phyloP scores from a whole-genome alignment of 2,113 vertebrate genomes.

The Urocolius indicus region DNA sequence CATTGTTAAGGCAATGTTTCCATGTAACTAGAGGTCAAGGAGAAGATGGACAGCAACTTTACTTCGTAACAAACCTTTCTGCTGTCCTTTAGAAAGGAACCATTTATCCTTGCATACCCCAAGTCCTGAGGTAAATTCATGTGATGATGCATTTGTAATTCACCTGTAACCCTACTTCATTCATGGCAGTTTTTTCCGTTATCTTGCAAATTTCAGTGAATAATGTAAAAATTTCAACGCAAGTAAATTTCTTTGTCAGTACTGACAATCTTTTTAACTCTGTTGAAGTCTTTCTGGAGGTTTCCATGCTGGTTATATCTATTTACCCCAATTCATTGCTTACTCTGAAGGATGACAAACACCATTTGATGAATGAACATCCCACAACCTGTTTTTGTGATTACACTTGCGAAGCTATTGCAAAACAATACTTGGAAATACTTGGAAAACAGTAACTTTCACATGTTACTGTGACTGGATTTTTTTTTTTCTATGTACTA shows the following conservation, averaged over 20 bases:
- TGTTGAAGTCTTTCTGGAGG: neutral
- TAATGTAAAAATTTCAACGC: neutral
- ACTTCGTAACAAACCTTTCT: neutral
- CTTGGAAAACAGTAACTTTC: neutral
- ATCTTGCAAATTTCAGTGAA: neutral
- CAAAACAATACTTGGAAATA: neutral
- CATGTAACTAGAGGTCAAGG: neutral
- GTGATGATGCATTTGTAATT: neutral
- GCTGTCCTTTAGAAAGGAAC: neutral
- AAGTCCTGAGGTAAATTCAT: neutral
- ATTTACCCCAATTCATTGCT: neutral
- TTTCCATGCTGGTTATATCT: neutral
- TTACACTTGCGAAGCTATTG: neutral
- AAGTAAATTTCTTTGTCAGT: neutral
- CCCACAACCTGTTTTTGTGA: neutral
- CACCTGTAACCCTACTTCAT: neutral
- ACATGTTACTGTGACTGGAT: neutral
- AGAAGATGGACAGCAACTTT: neutral
- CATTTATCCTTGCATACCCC: neutral
- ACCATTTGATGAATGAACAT: neutral
- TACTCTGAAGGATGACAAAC: neutral
- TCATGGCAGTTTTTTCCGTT: neutral
- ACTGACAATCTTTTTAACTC: neutral
- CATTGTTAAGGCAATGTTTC: neutral
- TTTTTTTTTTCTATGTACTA: neutral